Percentiles rank a stretch among this genome's conserved stretches.
These are phyloP conservation scores for Sebastes reedi DNA, from an alignment of 2,797 vertebrate species.

Conservation along the genomic window DNA sequence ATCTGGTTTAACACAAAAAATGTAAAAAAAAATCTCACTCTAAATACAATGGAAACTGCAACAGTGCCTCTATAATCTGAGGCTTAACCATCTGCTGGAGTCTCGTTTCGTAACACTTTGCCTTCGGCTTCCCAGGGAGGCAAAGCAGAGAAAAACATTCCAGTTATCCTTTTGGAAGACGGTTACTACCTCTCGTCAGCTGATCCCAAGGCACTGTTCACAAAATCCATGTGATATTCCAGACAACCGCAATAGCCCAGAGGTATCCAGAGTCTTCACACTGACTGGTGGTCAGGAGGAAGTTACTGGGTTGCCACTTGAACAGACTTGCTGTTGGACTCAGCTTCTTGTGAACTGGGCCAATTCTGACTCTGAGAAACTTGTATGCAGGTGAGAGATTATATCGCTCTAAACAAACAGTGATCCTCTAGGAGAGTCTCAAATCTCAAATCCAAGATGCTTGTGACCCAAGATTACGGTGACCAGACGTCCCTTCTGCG, in stretches of 20 bases:
- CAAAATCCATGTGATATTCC: slow-evolving; percentile 9
- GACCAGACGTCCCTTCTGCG: neutral
- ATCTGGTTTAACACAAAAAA: slow-evolving; percentile 18
- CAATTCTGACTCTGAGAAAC: neutral
- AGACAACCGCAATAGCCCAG: neutral
- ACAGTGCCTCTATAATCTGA: slow-evolving; percentile 18
- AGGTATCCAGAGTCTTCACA: neutral
- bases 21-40: slow-evolving; percentile 9
- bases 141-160: slow-evolving; percentile 7
- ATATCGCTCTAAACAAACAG: neutral
- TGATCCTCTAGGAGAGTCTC: neutral
- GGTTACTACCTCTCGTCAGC: neutral
- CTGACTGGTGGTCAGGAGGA: neutral
- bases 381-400: neutral
- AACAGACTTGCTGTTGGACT: neutral
- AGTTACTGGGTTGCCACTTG: neutral
- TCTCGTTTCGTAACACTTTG: slow-evolving; percentile 16
- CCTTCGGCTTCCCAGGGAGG: neutral
- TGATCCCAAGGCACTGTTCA: neutral
- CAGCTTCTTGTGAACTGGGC: neutral
- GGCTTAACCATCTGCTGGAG: slow-evolving; percentile 23
- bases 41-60: slow-evolving; percentile 3
- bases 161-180: slow-evolving; percentile 11
- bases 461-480: no score
- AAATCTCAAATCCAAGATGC: neutral